These are phyloP conservation scores for Campopleginae sp. DNA, from an alignment of 2,888 invertebrate species.

Conservation along the genomic window DNA sequence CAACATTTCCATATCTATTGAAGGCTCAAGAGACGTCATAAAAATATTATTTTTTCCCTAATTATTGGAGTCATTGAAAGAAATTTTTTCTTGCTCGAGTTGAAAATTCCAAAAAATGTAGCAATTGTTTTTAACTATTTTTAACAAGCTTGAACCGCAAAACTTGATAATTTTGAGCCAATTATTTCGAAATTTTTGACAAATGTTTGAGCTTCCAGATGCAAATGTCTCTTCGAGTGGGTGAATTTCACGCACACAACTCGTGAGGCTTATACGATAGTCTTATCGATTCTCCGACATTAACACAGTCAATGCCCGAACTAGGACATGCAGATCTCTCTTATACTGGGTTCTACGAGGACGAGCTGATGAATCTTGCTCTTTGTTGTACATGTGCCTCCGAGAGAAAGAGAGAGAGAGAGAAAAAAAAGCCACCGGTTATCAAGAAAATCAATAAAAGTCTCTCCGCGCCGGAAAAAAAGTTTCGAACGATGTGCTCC, in stretches of 20 bases:
- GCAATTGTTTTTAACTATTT: neutral
- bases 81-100: neutral
- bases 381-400: neutral
- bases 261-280: neutral
- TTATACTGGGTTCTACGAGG: neutral
- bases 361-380: neutral
- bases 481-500: neutral
- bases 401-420: neutral
- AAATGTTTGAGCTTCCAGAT: neutral
- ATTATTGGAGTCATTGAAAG: neutral
- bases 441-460: slow-evolving; percentile 8
- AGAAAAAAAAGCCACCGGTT: neutral
- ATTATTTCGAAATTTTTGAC: neutral
- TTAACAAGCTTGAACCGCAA: neutral
- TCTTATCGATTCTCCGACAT: neutral
- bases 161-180: neutral
- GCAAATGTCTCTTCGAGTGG: neutral
- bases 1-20: neutral
- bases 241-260: neutral
- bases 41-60: neutral
- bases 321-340: slow-evolving; percentile 9
- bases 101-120: neutral
- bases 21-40: neutral
- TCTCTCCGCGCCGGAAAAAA: neutral
- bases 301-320: neutral